Evolutionary conservation across 2,888 invertebrate species (phyloP), one percentile per base, ranked within the genome.

Genomic region (Prionchulus punctatus): DNA sequence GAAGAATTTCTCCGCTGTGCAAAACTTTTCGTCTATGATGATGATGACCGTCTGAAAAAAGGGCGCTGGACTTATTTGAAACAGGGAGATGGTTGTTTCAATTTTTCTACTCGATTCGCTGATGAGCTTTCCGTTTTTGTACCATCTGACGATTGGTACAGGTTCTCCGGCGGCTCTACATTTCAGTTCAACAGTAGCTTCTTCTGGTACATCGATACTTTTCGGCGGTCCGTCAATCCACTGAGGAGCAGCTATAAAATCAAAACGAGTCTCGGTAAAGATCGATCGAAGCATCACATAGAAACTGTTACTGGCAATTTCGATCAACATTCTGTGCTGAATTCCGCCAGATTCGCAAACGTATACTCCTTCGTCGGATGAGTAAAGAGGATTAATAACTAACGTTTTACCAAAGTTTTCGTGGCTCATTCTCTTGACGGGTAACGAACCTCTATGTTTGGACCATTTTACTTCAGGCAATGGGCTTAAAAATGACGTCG

Each of bases 351-450:
- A 85, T 66, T 87, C 86, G 72, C 96, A 98, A 2, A 87, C 87
- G 72, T 96, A 98, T 1, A 79, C 77, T 56, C 92, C 96, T 68
- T 83, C 82, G 73, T 98, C 94, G 53, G 86, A 84, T 65, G 86
- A 86, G 60, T 81, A 82, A 0, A 86, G 85, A 64, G 85, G 81
- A 64, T 83, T 82, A 65, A 92, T 86, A 21, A 87, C 78, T 62
- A 98, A 76, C 43, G 90, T 89, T 75, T 94, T 92, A 18, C 94
- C 96, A 75, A 90, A 94, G 76, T 92, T 89, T 62, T 85, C 86
- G 68, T 70, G 67, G 21, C 69, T 68, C 25, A 73, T 67, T 28
- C 75, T 66, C 15, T 66, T 65, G 1, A 69, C 65, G 3, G 74
- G 68, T 53, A 91, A 79, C 52, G 79, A 73, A 18, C 76, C 75